Evolutionary conservation across 2,113 vertebrate species (phyloP).

Genomic region (Guaruba guarouba): DNA sequence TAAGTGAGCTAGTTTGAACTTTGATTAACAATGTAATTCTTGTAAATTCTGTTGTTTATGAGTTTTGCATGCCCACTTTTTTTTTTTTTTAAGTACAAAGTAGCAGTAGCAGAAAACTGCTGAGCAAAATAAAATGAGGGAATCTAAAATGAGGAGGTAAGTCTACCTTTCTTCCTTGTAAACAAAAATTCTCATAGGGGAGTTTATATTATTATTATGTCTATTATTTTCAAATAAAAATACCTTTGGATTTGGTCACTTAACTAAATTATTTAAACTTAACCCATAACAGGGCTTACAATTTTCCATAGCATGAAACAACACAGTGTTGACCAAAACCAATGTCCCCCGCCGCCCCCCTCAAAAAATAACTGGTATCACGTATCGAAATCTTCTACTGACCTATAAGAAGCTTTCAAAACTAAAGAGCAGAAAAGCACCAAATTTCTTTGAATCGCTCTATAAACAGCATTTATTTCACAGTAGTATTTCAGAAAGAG

Average conservation of each 20-base stretch:
- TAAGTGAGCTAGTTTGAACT: rapidly evolving
- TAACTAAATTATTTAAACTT: background rate
- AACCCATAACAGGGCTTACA: background rate
- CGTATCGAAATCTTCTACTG: background rate
- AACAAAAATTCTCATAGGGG: background rate
- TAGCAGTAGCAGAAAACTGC: background rate
- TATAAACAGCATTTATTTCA: background rate
- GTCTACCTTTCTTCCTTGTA: background rate
- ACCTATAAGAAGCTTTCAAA: background rate
- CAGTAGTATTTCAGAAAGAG: background rate
- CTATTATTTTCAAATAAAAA: background rate
- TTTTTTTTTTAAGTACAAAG: background rate
- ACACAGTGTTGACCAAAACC: background rate
- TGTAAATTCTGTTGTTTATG: background rate
- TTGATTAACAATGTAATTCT: background rate
- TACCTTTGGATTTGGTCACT: background rate
- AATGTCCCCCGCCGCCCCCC: background rate
- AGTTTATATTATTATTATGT: background rate
- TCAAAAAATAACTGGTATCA: background rate
- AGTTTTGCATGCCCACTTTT: background rate
- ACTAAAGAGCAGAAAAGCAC: background rate
- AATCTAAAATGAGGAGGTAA: background rate
- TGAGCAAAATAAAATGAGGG: background rate
- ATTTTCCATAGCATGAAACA: background rate
- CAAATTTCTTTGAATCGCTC: background rate